A percentile compares a stretch with the other conserved stretches of the same genome.
Evolutionary conservation across 2,888 invertebrate species (phyloP).

Genomic region (Gibbula magus): DNA sequence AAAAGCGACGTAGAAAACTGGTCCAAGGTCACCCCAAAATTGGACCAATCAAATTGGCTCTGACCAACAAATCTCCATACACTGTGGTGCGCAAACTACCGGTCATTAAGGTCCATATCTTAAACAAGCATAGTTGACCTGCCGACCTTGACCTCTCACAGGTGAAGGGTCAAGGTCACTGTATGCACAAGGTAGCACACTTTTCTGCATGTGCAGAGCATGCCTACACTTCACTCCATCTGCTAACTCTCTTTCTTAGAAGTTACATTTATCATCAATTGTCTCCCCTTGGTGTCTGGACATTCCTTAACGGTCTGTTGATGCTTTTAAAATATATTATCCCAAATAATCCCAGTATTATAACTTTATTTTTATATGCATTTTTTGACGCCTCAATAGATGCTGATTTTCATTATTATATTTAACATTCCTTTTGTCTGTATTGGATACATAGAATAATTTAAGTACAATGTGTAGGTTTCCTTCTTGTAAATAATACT

Average conservation of each 20-base stretch:
- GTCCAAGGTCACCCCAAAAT: slow-evolving; percentile 25
- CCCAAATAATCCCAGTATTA: no score
- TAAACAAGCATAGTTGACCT: slow-evolving; percentile 47
- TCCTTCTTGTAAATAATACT: no score
- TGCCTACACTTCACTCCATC: neutral
- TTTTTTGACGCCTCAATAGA: no score
- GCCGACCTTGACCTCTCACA: no score
- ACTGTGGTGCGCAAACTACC: slow-evolving; percentile 62
- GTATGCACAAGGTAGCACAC: slow-evolving; percentile 17
- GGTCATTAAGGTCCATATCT: slow-evolving; percentile 63
- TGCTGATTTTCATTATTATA: no score
- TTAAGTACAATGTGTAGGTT: no score
- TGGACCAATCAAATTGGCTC: slow-evolving; percentile 54
- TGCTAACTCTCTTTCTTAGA: neutral
- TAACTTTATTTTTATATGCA: no score
- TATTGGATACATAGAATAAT: no score
- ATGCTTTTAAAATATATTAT: neutral
- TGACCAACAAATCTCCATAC: slow-evolving; percentile 51
- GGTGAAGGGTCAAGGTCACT: neutral
- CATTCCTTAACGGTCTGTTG: neutral
- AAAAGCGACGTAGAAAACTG: slow-evolving; percentile 27
- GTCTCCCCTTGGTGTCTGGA: neutral
- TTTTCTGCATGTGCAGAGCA: slow-evolving; percentile 9
- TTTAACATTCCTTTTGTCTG: no score
- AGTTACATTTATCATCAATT: neutral